Evolutionary conservation across 2,888 invertebrate genomes (phyloP).

Genomic region (Petrolisthes cinctipes): DNA sequence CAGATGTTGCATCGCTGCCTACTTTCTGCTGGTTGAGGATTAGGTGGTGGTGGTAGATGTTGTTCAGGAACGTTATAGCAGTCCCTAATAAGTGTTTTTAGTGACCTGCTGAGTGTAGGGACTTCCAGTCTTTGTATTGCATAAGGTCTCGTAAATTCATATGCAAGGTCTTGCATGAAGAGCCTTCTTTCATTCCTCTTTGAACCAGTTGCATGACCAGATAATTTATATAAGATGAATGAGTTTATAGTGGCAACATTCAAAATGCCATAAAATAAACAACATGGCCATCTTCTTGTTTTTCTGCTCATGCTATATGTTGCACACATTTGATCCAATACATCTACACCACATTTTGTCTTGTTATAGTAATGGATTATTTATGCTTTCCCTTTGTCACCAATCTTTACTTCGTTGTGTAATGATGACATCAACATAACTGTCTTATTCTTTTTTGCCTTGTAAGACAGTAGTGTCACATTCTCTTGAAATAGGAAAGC

Average conservation of each 20-base stretch:
- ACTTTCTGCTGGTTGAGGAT: background rate
- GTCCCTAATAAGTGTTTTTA: background rate
- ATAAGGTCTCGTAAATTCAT: background rate
- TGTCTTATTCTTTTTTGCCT: conserved; percentile 13
- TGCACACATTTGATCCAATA: conserved; percentile 37
- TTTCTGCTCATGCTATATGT: conserved; percentile 13
- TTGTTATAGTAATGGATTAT: conserved; percentile 25
- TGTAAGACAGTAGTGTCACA: background rate
- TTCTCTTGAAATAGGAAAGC: background rate
- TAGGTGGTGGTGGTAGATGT: background rate
- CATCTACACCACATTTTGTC: conserved; percentile 40
- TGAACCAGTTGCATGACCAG: background rate
- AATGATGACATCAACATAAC: conserved; percentile 14
- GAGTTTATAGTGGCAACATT: conserved; percentile 32
- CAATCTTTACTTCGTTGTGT: background rate
- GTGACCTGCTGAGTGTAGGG: background rate
- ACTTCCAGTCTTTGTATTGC: conserved; percentile 18
- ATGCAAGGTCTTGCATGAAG: conserved; percentile 21
- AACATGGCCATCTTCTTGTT: conserved; percentile 19
- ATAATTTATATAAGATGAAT: conserved; percentile 9
- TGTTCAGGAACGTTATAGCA: background rate
- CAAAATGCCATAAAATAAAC: conserved; percentile 23
- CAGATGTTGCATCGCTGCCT: conserved; percentile 16
- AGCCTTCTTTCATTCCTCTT: background rate
- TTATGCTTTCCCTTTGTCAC: conserved; percentile 19